Evolutionary conservation across 2,113 vertebrate genomes (phyloP).

Genomic region (Neogale vison): DNA sequence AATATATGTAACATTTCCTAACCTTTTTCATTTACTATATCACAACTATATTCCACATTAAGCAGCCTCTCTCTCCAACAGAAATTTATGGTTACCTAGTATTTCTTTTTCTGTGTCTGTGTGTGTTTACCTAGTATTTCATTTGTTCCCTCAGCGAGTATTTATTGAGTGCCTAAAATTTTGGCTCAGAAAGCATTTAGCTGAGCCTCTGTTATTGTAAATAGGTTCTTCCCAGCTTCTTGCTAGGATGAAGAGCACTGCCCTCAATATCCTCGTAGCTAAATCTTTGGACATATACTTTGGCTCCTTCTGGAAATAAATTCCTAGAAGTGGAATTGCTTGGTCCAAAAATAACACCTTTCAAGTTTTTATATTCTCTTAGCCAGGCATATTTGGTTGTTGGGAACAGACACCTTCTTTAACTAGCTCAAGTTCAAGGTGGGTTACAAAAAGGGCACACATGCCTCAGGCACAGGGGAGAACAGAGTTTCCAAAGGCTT

Average conservation of each 20-base stretch:
- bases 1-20: not conserved
- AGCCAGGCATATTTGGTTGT: not conserved
- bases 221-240: not conserved
- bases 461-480: not conserved
- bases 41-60: not conserved
- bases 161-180: not conserved
- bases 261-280: not conserved
- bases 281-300: not conserved
- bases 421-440: not conserved
- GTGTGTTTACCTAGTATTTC: not conserved
- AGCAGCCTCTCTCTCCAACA: not conserved
- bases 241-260: not conserved
- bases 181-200: not conserved
- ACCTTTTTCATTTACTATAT: not conserved
- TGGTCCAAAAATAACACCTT: not conserved
- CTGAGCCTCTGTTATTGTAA: not conserved
- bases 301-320: conserved; percentile 17
- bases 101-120: not conserved
- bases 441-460: not conserved
- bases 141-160: not conserved
- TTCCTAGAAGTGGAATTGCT: not conserved
- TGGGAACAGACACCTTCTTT: not conserved
- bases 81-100: not conserved
- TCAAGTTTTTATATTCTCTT: not conserved
- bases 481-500: not conserved